Base-by-base conservation (phyloP, 2,888 invertebrate species). In the Drosophila nigricruria region DNA sequence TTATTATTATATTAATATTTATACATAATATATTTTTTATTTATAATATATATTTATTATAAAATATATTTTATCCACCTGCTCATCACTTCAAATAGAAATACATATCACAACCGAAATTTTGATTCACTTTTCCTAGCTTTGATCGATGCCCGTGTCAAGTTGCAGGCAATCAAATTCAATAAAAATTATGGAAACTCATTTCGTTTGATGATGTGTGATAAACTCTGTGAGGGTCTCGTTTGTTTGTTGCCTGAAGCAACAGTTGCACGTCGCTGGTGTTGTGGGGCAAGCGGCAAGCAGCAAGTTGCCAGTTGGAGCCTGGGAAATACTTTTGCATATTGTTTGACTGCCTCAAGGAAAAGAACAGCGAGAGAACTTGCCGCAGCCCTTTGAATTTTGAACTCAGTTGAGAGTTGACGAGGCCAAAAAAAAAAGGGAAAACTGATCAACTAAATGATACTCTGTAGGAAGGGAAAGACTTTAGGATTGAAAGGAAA, bases 341-440 rank as follows among this genome's bases (percentile, higher is more conserved):
- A 70, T 71, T 71, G 65, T 65, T 71, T 64, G 64, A 40, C 25
- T 52, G 68, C 53, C 57, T 38, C 9, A 47, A 47, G 57, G 36
- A 50, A 58, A 64, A 61, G 56, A 43, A 25, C 53, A 64, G 49
- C 47, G 47, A 43, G 42, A 42, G 63, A 77, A 77, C 63, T 74
- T 77, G 74, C 63, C 43, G 52, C 74, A 77, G 74, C 77, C 64
- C 78, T 77, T 77, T 70, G 64, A 78, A 74, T 77, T 74, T 66
- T 70, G 66, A 77, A 66, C 62, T 43, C 59, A 27, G 62, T 43
- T 49, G 53, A 45, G 45, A 45, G 58, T 72, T 32, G 32, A 57
- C 56, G 60, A 54, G 69, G 64, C 56, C 50, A 56, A 68, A 54
- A 52, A 47, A 45, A 30, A 25, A n/a, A 25, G 25, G 40, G 3